Conservation (phyloP, 2,888 invertebrate genomes). For the Thera obeliscata region DNA sequence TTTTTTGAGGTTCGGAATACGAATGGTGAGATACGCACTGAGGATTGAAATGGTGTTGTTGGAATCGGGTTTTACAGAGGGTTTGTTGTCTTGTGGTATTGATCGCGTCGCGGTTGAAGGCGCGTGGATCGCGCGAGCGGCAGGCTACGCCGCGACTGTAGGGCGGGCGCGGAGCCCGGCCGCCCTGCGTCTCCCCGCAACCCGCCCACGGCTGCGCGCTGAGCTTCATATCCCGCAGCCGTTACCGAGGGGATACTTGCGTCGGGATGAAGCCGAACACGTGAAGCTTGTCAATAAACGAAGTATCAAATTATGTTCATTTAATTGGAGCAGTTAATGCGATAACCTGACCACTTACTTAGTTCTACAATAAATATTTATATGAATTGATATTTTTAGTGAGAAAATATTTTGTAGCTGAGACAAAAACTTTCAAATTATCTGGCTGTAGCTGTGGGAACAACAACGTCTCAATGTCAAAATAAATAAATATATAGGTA, state of each 20-base stretch:
- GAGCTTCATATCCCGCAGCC: constrained; percentile 63
- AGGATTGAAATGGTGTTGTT: constrained; percentile 34
- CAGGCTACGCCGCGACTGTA: constrained; percentile 79
- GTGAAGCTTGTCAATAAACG: constrained; percentile 61
- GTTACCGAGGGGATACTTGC: constrained; percentile 56
- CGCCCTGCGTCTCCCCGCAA: constrained; percentile 43
- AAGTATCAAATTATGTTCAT: constrained; percentile 21
- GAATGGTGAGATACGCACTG: constrained; percentile 49
- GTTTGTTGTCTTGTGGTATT: constrained; percentile 57
- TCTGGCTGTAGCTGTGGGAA: no score
- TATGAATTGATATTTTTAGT: not conserved
- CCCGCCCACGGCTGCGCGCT: constrained; percentile 66
- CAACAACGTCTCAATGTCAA: no score
- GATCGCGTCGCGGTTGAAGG: constrained; percentile 63
- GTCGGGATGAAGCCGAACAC: constrained; percentile 55
- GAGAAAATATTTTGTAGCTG: not conserved
- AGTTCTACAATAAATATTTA: no score
- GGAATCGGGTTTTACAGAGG: constrained; percentile 46
- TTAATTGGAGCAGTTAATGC: constrained; percentile 14
- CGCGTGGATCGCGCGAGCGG: constrained; percentile 75
- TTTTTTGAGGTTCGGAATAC: constrained; percentile 48
- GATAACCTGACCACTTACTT: constrained; percentile 10
- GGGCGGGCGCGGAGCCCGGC: constrained; percentile 53
- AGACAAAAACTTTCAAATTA: not conserved
- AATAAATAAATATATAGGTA: no score